Evolutionary conservation across 2,888 invertebrate genomes (phyloP).

Genomic region (Drosophila setosimentum): DNA sequence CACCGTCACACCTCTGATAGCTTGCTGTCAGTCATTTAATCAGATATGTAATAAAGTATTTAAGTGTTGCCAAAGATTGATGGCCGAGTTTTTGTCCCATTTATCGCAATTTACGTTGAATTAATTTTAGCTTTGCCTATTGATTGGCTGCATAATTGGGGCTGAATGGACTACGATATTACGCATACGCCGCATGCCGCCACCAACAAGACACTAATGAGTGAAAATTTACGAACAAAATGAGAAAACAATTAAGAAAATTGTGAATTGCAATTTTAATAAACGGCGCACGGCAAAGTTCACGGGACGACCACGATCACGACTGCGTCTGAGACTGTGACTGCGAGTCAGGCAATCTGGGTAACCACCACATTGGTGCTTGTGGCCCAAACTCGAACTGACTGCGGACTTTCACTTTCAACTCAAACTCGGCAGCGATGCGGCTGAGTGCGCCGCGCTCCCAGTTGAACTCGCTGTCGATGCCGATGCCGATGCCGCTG

Average conservation of each 20-base stretch:
- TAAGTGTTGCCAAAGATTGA: slow-evolving; percentile 36
- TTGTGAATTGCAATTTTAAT: slow-evolving; percentile 75
- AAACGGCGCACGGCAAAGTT: slow-evolving; percentile 73
- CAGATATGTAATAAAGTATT: slow-evolving; percentile 17
- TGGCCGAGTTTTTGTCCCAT: slow-evolving; percentile 24
- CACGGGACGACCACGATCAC: slow-evolving; percentile 55
- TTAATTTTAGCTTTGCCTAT: slow-evolving; percentile 38
- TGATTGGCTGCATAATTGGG: slow-evolving; percentile 50
- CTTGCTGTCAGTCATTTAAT: slow-evolving; percentile 17
- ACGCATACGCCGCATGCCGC: slow-evolving; percentile 55
- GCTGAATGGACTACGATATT: slow-evolving; percentile 48
- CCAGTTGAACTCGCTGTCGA: slow-evolving; percentile 43
- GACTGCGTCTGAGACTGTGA: slow-evolving; percentile 16
- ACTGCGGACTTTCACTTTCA: slow-evolving; percentile 73
- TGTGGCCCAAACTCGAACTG: slow-evolving; percentile 49
- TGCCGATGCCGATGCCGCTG: slow-evolving; percentile 10
- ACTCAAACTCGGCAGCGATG: slow-evolving; percentile 48
- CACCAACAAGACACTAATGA: slow-evolving; percentile 64
- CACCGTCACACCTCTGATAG: slow-evolving; percentile 14
- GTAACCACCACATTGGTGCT: slow-evolving; percentile 49
- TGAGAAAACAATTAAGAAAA: slow-evolving; percentile 72
- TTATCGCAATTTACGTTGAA: slow-evolving; percentile 47
- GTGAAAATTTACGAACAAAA: slow-evolving; percentile 69
- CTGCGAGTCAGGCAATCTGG: slow-evolving; percentile 45
- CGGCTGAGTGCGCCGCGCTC: slow-evolving; percentile 60